These are phyloP conservation scores for Eriosoma lanigerum DNA, from an alignment of 1,140 invertebrate genomes.

Conservation along the genomic window DNA sequence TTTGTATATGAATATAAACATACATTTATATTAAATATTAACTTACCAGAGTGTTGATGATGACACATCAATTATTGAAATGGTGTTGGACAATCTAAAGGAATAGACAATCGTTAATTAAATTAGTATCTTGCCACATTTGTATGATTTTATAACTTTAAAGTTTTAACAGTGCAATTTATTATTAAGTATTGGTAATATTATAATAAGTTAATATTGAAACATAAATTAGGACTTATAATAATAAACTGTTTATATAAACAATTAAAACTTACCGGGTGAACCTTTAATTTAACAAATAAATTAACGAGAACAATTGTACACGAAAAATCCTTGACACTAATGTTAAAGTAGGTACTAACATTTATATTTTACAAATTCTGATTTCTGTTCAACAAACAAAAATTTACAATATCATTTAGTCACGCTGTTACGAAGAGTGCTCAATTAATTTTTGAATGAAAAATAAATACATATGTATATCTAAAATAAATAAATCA, in stretches of 20 bases:
- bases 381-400: too few species aligned
- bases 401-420: too few species aligned
- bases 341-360: neutral
- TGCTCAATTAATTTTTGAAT: too few species aligned
- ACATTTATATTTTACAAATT: conserved; percentile 10
- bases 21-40: neutral
- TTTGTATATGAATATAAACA: too few species aligned
- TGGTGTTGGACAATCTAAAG: conserved; percentile 22
- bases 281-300: neutral
- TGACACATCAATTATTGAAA: conserved; percentile 48
- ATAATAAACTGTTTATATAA: neutral
- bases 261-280: conserved; percentile 13
- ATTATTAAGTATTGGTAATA: neutral
- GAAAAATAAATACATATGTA: too few species aligned
- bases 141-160: too few species aligned
- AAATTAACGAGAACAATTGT: neutral
- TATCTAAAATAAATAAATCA: too few species aligned
- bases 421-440: too few species aligned
- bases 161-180: neutral
- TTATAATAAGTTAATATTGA: neutral
- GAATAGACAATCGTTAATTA: neutral
- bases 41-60: conserved; percentile 48
- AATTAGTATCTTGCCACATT: neutral
- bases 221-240: neutral
- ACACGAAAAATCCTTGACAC: conserved; percentile 41